These are phyloP conservation scores for Stichodactyla helianthus DNA, from an alignment of 64 coral and sea anemone genomes.

Conservation along the genomic window DNA sequence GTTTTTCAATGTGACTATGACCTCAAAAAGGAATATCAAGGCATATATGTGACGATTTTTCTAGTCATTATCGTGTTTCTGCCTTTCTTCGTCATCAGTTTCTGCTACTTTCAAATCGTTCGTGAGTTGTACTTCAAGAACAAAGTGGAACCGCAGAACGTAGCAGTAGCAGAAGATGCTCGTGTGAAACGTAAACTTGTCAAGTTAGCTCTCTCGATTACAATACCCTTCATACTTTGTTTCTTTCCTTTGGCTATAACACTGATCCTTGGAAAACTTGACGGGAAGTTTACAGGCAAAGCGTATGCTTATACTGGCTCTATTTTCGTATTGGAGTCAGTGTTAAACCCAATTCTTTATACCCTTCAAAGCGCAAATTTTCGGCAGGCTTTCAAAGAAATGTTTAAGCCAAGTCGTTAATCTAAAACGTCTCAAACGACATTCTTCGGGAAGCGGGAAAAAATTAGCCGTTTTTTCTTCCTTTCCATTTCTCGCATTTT, in stretches of 20 bases:
- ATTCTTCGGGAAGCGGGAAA: neutral
- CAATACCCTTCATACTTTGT: neutral
- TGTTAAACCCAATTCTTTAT: constrained; percentile 17
- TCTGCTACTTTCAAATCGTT: constrained; percentile 30
- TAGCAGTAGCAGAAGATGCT: neutral
- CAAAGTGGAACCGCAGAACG: neutral
- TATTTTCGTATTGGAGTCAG: neutral
- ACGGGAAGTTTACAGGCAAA: neutral
- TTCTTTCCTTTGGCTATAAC: neutral
- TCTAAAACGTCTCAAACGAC: neutral
- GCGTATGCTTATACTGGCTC: neutral
- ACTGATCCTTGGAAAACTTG: neutral
- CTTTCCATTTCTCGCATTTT: too few relatives aligned
- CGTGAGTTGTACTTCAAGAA: constrained; percentile 26
- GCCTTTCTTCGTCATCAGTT: constrained; percentile 3
- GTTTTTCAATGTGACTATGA: neutral
- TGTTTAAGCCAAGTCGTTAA: neutral
- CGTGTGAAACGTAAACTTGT: neutral
- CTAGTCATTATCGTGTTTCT: neutral
- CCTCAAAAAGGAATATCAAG: neutral
- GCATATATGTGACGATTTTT: neutral
- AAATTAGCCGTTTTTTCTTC: too few relatives aligned
- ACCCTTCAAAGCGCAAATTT: constrained; percentile 36
- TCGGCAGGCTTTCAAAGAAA: constrained; percentile 22
- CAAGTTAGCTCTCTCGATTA: neutral